Evolutionary conservation across 2,888 invertebrate genomes (phyloP), one percentile per base, ranked within the genome.

Genomic region (Lysandra coridon): DNA sequence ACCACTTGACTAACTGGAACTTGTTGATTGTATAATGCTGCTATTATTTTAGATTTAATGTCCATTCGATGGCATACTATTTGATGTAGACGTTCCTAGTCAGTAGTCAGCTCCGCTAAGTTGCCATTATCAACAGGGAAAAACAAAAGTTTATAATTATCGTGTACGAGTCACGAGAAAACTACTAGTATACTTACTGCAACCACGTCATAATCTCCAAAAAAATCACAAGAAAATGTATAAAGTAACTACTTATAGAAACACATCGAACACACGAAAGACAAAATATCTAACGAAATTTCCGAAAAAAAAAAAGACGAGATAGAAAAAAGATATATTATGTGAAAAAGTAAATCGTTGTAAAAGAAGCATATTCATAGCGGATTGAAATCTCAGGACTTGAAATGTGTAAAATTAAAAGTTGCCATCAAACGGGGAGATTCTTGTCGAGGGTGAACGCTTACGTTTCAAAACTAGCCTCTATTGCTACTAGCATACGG

Each of bases 381-480:
- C 82, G 82, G 80, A 82, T 82, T 81, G 82, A 83, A 83, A 81
- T 83, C 82, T 81, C 80, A 80, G 79, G 81, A 81, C 80, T 82
- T 78, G 82, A 83, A 81, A 84, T 83, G 81, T 80, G 81, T 79
- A 83, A 83, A 83, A 83, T 83, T 82, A 82, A 82, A 82, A 81
- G 79, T 81, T 78, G 78, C 49, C 75, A 78, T 78, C 60, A 49
- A 49, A 30, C 80, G 78, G 80, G 79, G 79, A 79, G 64, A 79
- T 75, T 78, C 78, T 75, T 53, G 30, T 23, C 53, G 14, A 75
- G 81, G 79, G 78, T 79, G 78, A 60, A 62, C 77, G 17, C 75
- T 62, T 44, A 75, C 40, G 14, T 62, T 37, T 62, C 33, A 79
- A 75, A 75, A 75, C 44, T 33, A 75, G 33, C 75, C 74, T 75